These are phyloP conservation scores for Dryobotodes eremita DNA, from an alignment of 2,888 invertebrate species.

Conservation along the genomic window DNA sequence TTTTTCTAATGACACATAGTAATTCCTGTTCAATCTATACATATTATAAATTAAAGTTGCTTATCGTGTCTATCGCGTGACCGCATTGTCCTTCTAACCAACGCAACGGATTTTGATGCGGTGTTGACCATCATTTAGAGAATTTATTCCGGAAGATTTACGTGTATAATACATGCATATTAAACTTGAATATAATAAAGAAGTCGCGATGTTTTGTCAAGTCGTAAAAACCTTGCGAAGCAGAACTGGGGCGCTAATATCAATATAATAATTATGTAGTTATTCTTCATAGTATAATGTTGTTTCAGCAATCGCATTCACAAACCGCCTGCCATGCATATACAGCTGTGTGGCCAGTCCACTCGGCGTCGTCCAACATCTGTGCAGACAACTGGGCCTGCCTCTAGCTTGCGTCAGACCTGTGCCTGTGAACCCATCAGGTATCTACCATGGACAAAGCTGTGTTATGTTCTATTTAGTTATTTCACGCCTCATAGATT, in stretches of 20 bases:
- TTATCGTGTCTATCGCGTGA: no score
- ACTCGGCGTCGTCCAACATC: conserved; percentile 94
- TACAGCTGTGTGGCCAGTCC: conserved; percentile 96
- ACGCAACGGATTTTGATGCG: no score
- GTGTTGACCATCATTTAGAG: no score
- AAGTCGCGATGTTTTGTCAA: neutral
- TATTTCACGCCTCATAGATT: neutral
- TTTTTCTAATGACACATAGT: neutral
- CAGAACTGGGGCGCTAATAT: neutral
- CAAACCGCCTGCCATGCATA: conserved; percentile 95
- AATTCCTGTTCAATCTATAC: no score
- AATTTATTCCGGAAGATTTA: no score
- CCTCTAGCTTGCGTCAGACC: conserved; percentile 96
- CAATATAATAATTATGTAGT: neutral
- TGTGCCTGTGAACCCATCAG: conserved; percentile 94
- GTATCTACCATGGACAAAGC: conserved; percentile 73
- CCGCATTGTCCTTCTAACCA: no score
- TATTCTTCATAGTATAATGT: neutral
- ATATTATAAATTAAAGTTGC: no score
- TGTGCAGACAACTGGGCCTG: conserved; percentile 95
- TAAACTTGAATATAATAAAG: neutral
- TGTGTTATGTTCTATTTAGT: neutral
- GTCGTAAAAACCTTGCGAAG: neutral
- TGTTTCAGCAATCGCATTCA: conserved; percentile 92
- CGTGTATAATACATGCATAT: no score